phyloP scores from a whole-genome alignment of 2,888 invertebrate species.

The Flexamia atlantica region DNA sequence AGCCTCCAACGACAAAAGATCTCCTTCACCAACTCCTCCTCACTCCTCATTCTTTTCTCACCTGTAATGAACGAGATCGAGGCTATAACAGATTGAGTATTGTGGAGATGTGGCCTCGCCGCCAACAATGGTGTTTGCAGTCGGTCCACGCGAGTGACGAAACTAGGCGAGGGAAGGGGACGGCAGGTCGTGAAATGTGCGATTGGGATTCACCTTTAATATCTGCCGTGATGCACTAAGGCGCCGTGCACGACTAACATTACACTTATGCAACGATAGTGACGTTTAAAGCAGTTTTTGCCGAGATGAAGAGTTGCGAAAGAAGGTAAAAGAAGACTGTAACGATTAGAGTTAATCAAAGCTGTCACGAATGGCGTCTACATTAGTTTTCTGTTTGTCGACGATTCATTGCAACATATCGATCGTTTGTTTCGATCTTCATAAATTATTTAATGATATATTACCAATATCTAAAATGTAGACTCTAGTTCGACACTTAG shows the following conservation, averaged over 20 bases:
- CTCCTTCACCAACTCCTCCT: background rate
- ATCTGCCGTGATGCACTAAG: background rate
- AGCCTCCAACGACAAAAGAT: background rate
- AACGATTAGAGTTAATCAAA: too few species aligned
- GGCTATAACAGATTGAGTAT: conserved; percentile 16
- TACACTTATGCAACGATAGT: background rate
- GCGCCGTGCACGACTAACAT: conserved; percentile 3
- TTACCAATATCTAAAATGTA: too few species aligned
- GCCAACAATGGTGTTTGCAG: conserved; percentile 14
- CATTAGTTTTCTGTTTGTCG: too few species aligned
- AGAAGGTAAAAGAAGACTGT: too few species aligned
- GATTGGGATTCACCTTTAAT: conserved; percentile 40
- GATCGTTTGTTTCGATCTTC: too few species aligned
- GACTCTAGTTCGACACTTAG: too few species aligned
- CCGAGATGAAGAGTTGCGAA: background rate
- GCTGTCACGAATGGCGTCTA: too few species aligned
- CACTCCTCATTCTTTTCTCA: conserved; percentile 11
- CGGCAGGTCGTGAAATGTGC: conserved; percentile 35
- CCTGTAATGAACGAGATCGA: conserved; percentile 27
- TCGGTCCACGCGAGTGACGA: conserved; percentile 10
- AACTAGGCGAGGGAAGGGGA: conserved; percentile 22
- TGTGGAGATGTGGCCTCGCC: background rate
- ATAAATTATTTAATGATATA: too few species aligned
- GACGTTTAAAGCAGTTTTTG: background rate
- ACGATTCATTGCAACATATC: too few species aligned